phyloP scores from a whole-genome alignment of 1,140 invertebrate species.

The Batillaria attramentaria region DNA sequence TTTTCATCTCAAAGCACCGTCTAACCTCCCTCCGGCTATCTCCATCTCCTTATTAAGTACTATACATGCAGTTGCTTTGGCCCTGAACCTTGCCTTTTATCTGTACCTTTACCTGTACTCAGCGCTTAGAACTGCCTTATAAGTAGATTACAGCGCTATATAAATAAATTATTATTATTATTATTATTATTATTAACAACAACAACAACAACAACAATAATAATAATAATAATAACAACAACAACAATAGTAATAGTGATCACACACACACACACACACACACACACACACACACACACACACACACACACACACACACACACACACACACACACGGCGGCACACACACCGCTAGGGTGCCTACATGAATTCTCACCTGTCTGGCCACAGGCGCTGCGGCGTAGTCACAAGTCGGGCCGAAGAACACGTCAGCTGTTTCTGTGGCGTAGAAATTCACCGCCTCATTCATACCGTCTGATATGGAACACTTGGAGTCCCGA shows the following conservation, averaged over 20 bases:
- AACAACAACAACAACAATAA: not conserved
- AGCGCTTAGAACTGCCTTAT: no score
- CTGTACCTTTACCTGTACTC: no score
- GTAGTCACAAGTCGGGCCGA: slow-evolving; percentile 93
- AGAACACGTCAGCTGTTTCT: slow-evolving; percentile 80
- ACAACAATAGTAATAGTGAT: not conserved
- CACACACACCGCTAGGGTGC: no score
- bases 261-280: slow-evolving; percentile 19
- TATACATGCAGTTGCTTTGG: no score
- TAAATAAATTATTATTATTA: no score
- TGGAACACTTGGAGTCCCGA: slow-evolving; percentile 56
- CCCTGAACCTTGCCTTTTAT: no score
- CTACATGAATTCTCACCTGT: slow-evolving; percentile 81
- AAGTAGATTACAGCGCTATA: no score
- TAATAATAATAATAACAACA: not conserved
- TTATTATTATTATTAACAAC: no score
- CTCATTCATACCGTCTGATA: slow-evolving; percentile 54
- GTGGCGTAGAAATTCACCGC: slow-evolving; percentile 60
- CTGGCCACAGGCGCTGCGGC: slow-evolving; percentile 90
- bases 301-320: not conserved
- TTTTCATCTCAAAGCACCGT: no score
- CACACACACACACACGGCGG: not conserved
- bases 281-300: slow-evolving; percentile 21
- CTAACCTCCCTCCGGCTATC: no score
- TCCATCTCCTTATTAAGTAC: no score